Evolutionary conservation across 2,888 invertebrate species (phyloP), one percentile per base, ranked within the genome.

Genomic region (Peribatodes rhomboidaria): DNA sequence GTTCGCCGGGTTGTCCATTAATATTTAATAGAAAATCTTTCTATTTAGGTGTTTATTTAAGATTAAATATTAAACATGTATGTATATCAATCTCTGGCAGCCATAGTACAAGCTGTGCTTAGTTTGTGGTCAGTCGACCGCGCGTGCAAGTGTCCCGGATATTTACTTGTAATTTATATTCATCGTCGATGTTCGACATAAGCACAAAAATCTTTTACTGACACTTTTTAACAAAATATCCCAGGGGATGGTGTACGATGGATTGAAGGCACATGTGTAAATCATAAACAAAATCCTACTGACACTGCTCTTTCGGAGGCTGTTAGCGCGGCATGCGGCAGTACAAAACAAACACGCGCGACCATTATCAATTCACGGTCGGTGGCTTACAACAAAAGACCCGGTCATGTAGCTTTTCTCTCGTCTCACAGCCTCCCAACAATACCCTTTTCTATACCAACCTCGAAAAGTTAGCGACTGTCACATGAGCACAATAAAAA

Each of bases 331-430:
- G 68, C 65, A 63, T 37, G 65, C 57, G 63, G 68, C 65, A 63
- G 35, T 54, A 75, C 77, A 78, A 79, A 86, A 83, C 77, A 82
- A 87, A 85, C 81, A 82, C 80, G 74, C 79, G 78, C 80, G 75
- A 75, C 78, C 84, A 86, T 89, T 90, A 89, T 89, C 90, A 88
- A 86, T 89, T 89, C 82, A 88, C 89, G 87, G 80, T 84, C 82
- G 80, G 78, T 85, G 86, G 83, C 76, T 86, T 84, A 80, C 77
- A 82, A 89, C 88, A 89, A 89, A 87, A 83, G 88, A 81, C 76
- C 80, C 82, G 79, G 72, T 73, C 83, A 78, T 82, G 84, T 84
- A 80, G 78, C 81, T 85, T 86, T 85, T 82, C 76, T 75, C 80
- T 74, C 79, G 75, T 77, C 78, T 76, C 75, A 70, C 78, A 76